phyloP scores from a whole-genome alignment of 2,888 invertebrate genomes.

The Cephus rjabovi region DNA sequence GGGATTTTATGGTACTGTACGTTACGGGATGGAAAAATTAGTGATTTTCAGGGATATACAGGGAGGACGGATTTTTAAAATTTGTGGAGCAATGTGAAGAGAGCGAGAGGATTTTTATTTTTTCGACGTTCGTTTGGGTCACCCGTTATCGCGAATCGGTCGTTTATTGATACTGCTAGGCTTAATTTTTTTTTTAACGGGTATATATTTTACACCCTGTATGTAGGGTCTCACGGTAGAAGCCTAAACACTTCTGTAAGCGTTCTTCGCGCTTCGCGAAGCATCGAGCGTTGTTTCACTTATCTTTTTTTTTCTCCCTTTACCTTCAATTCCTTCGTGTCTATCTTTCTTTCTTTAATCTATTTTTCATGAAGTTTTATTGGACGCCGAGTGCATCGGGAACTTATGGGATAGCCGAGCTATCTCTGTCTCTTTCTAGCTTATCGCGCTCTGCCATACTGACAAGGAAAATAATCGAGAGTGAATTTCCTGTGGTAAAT shows the following conservation, averaged over 20 bases:
- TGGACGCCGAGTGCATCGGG: neutral
- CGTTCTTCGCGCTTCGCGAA: neutral
- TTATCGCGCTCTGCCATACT: neutral
- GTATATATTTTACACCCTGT: conserved; percentile 11
- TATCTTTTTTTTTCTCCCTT: neutral
- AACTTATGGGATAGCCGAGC: neutral
- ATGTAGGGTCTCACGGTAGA: neutral
- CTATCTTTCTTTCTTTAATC: neutral
- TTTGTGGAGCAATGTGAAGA: too few species aligned
- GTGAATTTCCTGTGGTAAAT: neutral
- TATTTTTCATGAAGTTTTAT: neutral
- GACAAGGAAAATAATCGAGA: neutral
- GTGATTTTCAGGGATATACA: too few species aligned
- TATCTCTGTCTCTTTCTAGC: neutral
- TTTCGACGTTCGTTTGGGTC: too few species aligned
- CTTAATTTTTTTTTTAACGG: too few species aligned
- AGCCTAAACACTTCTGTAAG: neutral
- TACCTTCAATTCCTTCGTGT: neutral
- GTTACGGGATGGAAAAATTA: neutral
- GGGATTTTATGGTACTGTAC: neutral
- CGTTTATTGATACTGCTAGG: too few species aligned
- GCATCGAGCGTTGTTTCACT: neutral
- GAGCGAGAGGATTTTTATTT: too few species aligned
- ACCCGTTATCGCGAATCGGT: too few species aligned
- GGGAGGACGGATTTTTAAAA: too few species aligned